Evolutionary conservation across 2,888 invertebrate genomes (phyloP).

Genomic region (Itoplectis maculator): DNA sequence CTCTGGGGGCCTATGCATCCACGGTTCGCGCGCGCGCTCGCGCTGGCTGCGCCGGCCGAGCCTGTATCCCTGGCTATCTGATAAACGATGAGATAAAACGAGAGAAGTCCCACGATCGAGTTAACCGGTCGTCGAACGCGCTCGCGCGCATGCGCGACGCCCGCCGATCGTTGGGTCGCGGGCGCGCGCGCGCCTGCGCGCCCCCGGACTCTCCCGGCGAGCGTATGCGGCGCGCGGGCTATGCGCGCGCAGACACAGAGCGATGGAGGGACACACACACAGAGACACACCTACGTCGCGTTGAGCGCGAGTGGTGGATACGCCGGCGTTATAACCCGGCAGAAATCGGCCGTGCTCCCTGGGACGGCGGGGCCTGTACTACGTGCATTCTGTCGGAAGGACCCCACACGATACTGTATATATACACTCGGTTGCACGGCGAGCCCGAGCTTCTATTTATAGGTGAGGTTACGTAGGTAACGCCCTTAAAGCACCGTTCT

Average conservation of each 20-base stretch:
- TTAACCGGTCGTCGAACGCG: constrained; percentile 64
- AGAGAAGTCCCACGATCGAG: constrained; percentile 64
- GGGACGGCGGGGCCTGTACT: background rate
- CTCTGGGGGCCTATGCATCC: constrained; percentile 42
- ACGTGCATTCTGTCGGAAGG: constrained; percentile 51
- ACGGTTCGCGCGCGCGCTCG: no score
- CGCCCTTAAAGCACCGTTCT: constrained; percentile 69
- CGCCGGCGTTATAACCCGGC: constrained; percentile 34
- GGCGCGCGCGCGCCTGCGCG: constrained; percentile 62
- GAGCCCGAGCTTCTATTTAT: constrained; percentile 68
- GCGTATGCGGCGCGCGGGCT: constrained; percentile 22
- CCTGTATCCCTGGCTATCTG: constrained; percentile 51
- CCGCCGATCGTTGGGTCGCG: constrained; percentile 62
- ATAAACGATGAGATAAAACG: constrained; percentile 63
- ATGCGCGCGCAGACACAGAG: constrained; percentile 1
- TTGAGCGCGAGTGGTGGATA: constrained; percentile 29
- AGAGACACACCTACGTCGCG: no score
- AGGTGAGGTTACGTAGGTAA: constrained; percentile 70
- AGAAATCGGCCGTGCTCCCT: constrained; percentile 46
- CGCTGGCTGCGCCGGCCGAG: constrained; percentile 20
- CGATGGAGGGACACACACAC: no score
- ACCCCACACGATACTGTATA: constrained; percentile 57
- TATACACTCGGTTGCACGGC: constrained; percentile 58
- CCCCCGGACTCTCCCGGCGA: constrained; percentile 57
- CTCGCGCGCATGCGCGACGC: constrained; percentile 35